Conservation (phyloP, 2,113 vertebrate species). For the Tringa solitaria region DNA sequence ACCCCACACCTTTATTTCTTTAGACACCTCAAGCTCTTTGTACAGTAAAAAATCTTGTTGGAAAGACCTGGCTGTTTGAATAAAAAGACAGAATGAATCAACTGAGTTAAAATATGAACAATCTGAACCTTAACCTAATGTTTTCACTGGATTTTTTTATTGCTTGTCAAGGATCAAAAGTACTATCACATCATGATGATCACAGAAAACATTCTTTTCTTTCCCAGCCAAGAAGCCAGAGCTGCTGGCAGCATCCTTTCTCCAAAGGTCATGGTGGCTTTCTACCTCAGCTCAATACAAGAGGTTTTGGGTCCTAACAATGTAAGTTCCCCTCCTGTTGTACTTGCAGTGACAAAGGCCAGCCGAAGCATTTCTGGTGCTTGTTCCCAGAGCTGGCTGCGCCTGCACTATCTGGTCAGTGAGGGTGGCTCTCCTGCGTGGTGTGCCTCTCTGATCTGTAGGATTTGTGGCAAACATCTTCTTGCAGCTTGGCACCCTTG, state of each 20-base stretch:
- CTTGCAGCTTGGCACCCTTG: neutral
- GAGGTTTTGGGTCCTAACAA: accelerated
- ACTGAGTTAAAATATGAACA: neutral
- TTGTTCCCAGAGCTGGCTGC: neutral
- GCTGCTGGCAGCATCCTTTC: neutral
- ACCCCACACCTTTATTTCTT: neutral
- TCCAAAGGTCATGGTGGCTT: neutral
- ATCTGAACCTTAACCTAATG: neutral
- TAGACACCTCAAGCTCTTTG: neutral
- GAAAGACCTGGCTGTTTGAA: neutral
- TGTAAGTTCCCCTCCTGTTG: neutral
- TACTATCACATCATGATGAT: neutral
- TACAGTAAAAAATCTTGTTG: neutral
- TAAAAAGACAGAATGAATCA: neutral
- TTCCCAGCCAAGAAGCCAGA: neutral
- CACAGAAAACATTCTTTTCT: neutral
- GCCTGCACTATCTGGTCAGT: neutral
- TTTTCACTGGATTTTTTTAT: neutral
- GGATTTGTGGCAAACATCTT: neutral
- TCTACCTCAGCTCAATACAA: neutral
- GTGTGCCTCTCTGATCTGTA: neutral
- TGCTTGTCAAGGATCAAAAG: neutral
- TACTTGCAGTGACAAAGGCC: neutral
- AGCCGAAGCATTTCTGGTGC: neutral
- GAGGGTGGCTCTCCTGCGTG: accelerated